Base-by-base conservation (phyloP, 2,113 vertebrate genomes). In the Callochromis pleurospilus region DNA sequence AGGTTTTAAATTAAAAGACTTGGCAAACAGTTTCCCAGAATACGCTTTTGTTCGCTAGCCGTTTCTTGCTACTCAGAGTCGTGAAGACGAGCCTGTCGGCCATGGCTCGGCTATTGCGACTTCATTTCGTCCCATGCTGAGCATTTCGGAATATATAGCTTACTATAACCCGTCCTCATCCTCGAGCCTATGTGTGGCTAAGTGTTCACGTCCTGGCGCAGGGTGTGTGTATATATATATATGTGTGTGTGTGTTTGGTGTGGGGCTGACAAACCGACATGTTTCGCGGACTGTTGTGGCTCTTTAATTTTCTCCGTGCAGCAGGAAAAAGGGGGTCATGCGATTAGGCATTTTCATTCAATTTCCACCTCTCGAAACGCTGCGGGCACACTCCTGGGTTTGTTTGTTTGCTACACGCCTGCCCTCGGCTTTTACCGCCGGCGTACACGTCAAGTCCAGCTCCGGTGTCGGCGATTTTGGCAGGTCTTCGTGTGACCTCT, bases 71-170 rank as follows among this genome's bases (percentile, higher is more conserved):
- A 80, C 88, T 94, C 91, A 47, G 65, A 94, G 92, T 89, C 82
- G 84, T 62, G 94, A 86, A 94, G 93, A 94, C 93, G 54, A 93
- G 92, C 93, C 94, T 92, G 93, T 94, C 95, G 95, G 95, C 95
- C 93, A 94, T 94, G 92, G 95, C 93, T 96, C 94, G 29, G 92
- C 87, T 91, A 88, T 93, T 92, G 92, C 93, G 88, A 92, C 92
- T 95, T 94, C 90, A 92, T 94, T 93, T 95, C 94, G 91, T 94
- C 92, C 93, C 92, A 93, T 91, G 91, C 92, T 82, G 90, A 86
- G 91, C 90, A 26, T 87, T 90, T 9, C 24, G 26, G 49, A 58
- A 75, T 40, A 77, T 47, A 5, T 36, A 47, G 24, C 26, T 24
- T 29, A 21, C 38, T 26, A 68, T 9, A 54, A 83, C 24, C 13